Conservation (phyloP, 2,888 invertebrate genomes). For the Pyrrhosoma nymphula region DNA sequence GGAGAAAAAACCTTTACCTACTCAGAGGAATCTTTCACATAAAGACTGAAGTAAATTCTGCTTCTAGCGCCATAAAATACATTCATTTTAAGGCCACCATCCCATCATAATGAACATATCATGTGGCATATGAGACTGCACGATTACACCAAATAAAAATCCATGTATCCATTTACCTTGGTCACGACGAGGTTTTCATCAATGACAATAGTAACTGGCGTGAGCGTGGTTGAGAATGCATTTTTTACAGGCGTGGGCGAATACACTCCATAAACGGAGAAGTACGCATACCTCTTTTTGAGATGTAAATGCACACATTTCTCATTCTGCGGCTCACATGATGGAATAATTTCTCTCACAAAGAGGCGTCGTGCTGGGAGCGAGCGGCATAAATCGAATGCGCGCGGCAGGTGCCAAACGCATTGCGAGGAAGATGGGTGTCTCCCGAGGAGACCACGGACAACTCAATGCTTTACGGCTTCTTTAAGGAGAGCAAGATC, state of each 20-base stretch:
- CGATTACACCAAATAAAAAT: background rate
- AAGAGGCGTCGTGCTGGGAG: background rate
- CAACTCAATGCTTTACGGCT: conserved; percentile 8
- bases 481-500: background rate
- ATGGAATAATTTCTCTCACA: conserved; percentile 9
- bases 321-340: background rate
- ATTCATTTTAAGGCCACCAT: background rate
- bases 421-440: background rate
- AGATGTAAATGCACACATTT: conserved; percentile 21
- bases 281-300: background rate
- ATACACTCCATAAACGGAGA: background rate
- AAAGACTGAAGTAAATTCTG: too few species aligned
- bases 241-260: background rate
- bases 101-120: background rate
- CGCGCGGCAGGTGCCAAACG: background rate
- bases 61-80: too few species aligned
- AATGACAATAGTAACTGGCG: background rate
- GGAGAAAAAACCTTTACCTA: too few species aligned
- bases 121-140: background rate
- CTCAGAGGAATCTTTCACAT: too few species aligned
- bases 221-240: background rate
- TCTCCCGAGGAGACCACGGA: background rate
- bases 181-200: background rate
- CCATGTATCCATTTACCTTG: background rate
- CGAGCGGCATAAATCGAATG: background rate